Percentiles rank a stretch among this genome's conserved stretches.
phyloP scores from a whole-genome alignment of 2,113 vertebrate species.

The Rhea americana region DNA sequence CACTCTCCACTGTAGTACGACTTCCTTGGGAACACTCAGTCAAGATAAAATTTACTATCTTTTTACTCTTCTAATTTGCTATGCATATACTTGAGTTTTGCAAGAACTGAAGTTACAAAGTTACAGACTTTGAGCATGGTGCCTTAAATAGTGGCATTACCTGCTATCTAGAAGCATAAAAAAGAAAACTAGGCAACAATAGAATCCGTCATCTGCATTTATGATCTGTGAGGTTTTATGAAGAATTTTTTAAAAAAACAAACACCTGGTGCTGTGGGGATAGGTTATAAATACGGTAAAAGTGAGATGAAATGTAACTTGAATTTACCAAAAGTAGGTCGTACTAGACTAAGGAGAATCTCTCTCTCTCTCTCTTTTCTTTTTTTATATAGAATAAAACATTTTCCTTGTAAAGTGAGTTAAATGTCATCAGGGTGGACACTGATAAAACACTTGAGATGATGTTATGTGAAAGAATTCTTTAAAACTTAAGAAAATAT shows the following conservation, averaged over 20 bases:
- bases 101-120: neutral
- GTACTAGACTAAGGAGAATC: neutral
- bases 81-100: neutral
- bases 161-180: neutral
- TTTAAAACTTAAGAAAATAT: neutral
- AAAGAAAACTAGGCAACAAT: neutral
- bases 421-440: neutral
- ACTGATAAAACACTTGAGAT: neutral
- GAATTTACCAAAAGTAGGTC: neutral
- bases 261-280: neutral
- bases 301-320: neutral
- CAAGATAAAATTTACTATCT: neutral
- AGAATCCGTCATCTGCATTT: neutral
- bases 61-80: neutral
- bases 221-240: neutral
- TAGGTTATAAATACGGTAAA: neutral
- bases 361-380: neutral
- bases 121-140: neutral
- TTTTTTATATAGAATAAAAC: neutral
- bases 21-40: neutral
- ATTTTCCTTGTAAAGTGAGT: neutral
- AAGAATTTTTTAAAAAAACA: neutral
- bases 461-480: neutral
- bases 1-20: neutral
- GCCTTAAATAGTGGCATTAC: neutral